Evolutionary conservation across 1,140 invertebrate species (phyloP), one percentile per base, ranked within the genome.

Genomic region (Drosophila albomicans): DNA sequence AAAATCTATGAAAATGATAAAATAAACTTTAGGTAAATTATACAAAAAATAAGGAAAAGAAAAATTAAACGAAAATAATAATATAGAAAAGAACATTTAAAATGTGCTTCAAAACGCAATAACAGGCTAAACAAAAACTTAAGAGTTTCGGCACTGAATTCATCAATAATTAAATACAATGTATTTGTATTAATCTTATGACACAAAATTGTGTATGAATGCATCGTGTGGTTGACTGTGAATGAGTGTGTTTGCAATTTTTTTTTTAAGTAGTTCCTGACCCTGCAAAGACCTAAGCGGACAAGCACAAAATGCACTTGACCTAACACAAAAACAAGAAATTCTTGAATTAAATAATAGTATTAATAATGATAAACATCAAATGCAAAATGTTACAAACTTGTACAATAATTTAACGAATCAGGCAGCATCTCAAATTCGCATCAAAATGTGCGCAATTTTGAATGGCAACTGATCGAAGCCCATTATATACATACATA

Each of bases 331-430:
- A 56, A 38, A 11, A 20, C 41, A 49, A 35, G n/a, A 7, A 35
- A 35, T 48, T 41, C 41, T 13, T 32, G 11, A 16, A 57, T 49
- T 45, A 43, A 59, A 48, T 63, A 76, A 57, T 56, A 75, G 62
- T 59, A 15, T 48, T 43, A 43, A 51, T 43, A 32, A 58, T 67
- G 48, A 57, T 63, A 10, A 66, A 28, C n/a, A 67, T 65, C 51
- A 65, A 72, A 45, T 46, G 62, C 61, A 67, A 81, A 78, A 74
- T 78, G 68, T 87, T 87, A 62, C 63, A 52, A 78, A 72, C 69
- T 69, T 88, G 82, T 82, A 86, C 82, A 86, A 86, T 81, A 87
- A 85, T 81, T 81, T 67, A 66, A 74, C 58, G 46, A 73, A 69
- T 81, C 28, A 35, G 13, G 3, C 1, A 30, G 10, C 5, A n/a